A percentile compares a stretch with the other conserved stretches of the same genome.
These are phyloP conservation scores for Calcarius lapponicus DNA, from an alignment of 2,797 vertebrate species.

Conservation along the genomic window DNA sequence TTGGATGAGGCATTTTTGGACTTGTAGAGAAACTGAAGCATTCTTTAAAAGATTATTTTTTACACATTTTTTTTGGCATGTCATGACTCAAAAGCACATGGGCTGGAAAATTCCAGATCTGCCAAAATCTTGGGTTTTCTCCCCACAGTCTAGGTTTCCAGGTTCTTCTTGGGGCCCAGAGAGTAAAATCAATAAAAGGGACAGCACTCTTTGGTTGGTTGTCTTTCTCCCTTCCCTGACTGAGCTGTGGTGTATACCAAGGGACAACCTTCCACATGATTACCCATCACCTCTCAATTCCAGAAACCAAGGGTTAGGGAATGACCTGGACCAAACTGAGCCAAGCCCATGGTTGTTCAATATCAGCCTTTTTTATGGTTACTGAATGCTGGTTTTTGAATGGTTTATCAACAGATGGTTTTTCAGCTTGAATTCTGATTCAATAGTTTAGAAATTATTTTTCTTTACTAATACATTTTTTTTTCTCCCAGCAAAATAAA, in stretches of 20 bases:
- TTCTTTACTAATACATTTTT: neutral
- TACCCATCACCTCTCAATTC: neutral
- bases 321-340: neutral
- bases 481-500: neutral
- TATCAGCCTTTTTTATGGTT: neutral
- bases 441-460: neutral
- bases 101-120: conserved; percentile 39
- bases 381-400: neutral
- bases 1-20: conserved; percentile 42
- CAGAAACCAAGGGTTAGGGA: neutral
- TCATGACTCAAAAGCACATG: conserved; percentile 1
- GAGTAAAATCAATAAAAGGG: neutral
- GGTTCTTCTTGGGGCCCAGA: neutral
- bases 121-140: conserved; percentile 13
- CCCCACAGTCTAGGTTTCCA: neutral
- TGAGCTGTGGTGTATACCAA: neutral
- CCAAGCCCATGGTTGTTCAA: fast-evolving
- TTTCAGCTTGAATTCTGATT: neutral
- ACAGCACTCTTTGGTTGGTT: neutral
- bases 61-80: neutral
- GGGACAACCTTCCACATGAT: neutral
- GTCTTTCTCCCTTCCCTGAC: neutral
- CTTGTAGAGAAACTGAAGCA: conserved; percentile 10
- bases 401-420: neutral
- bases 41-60: neutral